Evolutionary conservation across 2,797 vertebrate species (phyloP).

Genomic region (Pangasius krempfi): DNA sequence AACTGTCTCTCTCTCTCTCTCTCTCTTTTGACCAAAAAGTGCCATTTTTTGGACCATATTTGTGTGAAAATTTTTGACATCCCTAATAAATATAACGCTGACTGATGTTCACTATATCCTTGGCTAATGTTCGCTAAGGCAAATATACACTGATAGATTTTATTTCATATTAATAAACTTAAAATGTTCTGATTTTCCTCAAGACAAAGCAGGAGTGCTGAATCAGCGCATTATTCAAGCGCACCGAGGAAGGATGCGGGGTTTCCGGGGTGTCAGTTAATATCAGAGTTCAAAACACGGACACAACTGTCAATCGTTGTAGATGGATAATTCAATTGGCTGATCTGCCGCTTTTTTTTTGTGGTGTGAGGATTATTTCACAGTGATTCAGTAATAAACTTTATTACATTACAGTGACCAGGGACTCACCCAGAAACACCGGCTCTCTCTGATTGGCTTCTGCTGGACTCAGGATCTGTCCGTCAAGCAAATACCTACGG

Average conservation of each 20-base stretch:
- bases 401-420: not conserved
- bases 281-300: not conserved
- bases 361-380: not conserved
- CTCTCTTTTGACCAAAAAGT: no score
- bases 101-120: no score
- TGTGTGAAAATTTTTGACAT: no score
- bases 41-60: no score
- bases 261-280: not conserved
- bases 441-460: constrained; percentile 83
- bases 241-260: not conserved
- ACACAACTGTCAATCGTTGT: not conserved
- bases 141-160: no score
- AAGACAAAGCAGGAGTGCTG: not conserved
- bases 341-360: no score
- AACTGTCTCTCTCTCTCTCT: no score
- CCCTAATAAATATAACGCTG: no score
- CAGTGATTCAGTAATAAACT: not conserved
- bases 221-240: not conserved
- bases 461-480: constrained; percentile 70
- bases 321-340: no score
- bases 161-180: no score
- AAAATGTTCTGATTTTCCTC: no score
- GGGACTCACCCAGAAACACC: constrained; percentile 77
- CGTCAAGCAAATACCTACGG: constrained; percentile 72
- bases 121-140: no score